phyloP scores from a whole-genome alignment of 2,797 vertebrate genomes.

The Ficedula albicollis region DNA sequence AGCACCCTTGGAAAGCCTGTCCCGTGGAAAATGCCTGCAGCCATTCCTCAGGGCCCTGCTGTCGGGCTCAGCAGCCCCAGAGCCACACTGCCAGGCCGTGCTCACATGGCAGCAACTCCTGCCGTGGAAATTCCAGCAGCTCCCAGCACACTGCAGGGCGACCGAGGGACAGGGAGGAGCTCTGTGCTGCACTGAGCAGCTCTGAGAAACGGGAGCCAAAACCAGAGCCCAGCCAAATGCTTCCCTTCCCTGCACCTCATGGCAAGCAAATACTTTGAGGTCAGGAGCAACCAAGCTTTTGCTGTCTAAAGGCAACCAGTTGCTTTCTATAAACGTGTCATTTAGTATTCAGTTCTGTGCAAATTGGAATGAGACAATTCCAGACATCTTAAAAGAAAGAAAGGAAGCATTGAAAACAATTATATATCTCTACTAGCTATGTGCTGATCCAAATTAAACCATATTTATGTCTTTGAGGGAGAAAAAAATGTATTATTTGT shows the following conservation, averaged over 20 bases:
- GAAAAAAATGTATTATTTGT: conserved; percentile 4
- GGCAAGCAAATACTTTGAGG: background rate
- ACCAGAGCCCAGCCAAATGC: background rate
- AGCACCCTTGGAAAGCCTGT: rapidly evolving
- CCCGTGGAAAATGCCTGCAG: background rate
- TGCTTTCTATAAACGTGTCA: background rate
- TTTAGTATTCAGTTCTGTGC: background rate
- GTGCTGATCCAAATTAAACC: background rate
- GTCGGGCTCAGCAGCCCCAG: background rate
- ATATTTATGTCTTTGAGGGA: background rate
- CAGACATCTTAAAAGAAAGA: background rate
- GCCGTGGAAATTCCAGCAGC: background rate
- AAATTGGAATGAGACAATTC: background rate
- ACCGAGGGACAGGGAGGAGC: background rate
- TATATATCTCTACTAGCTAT: background rate
- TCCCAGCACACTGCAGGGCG: background rate
- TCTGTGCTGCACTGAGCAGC: background rate
- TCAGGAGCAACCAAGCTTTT: background rate
- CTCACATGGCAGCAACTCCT: rapidly evolving
- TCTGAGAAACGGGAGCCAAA: rapidly evolving
- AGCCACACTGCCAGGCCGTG: background rate
- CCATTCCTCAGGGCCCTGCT: background rate
- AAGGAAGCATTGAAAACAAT: background rate
- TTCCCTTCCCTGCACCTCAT: background rate
- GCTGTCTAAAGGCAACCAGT: background rate